Base-by-base conservation (phyloP, 2,797 vertebrate genomes). In the Micromesistius poutassou region DNA sequence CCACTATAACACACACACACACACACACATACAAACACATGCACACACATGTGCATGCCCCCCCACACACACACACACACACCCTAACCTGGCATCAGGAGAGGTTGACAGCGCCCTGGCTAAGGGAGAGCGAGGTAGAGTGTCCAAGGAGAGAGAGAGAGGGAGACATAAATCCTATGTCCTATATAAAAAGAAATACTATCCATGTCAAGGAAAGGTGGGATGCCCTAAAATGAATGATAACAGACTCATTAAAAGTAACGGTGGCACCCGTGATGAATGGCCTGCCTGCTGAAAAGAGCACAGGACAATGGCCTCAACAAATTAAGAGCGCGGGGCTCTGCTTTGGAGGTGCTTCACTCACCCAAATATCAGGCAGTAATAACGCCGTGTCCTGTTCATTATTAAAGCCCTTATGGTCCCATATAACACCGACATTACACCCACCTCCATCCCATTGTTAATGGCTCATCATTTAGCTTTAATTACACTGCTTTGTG, bases 211-310 rank as follows among this genome's bases (percentile, higher is more conserved):
- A 87, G 90, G 92, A 94, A 94, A 95, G 94, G 94, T 95, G 94
- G 93, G 92, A 92, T 94, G 93, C 92, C 93, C 93, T 95, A 95
- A 95, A 95, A 95, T 95, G 94, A 95, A 94, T 94, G 94, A 95
- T 95, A 95, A 95, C 94, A 93, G 94, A 92, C 93, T 95, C 94
- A 95, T 95, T 95, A 95, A 95, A 95, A 95, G 92, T 95, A 95
- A 95, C 93, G 88, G 92, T 92, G 86, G 80, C 84, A 91, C 91
- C 91, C 91, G 93, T 94, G 94, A 95, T 94, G 90, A 94, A 94
- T 93, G 92, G 93, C 91, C 83, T 25, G 87, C 83, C 91, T 91
- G 77, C 87, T 87, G 88, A 93, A 92, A 91, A 88, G 91, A 93
- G 91, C 93, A 90, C 88, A 88, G 88, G 90, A 91, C 91, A 91